These are phyloP conservation scores for Mythimna lalbum DNA, from an alignment of 2,888 invertebrate species.

Conservation along the genomic window DNA sequence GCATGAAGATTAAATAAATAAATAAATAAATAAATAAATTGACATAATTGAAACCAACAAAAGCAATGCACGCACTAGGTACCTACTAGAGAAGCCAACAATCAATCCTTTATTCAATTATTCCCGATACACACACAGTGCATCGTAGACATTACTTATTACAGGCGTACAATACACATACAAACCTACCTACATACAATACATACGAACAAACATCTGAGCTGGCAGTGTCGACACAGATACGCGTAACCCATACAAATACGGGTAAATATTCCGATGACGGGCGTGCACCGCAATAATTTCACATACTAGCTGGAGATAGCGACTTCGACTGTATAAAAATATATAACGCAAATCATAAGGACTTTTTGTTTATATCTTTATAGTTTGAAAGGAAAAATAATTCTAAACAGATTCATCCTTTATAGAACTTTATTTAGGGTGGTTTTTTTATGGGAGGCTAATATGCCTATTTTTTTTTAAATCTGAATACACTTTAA, in stretches of 20 bases:
- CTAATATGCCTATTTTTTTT: too few relatives aligned
- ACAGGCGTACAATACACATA: not conserved
- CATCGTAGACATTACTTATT: conserved; percentile 15
- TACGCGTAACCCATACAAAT: conserved; percentile 42
- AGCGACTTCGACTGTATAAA: not conserved
- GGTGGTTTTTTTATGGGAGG: too few relatives aligned
- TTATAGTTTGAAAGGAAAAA: too few relatives aligned
- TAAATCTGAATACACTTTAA: too few relatives aligned
- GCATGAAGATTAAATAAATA: too few relatives aligned
- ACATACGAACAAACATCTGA: conserved; percentile 26
- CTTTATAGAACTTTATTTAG: too few relatives aligned
- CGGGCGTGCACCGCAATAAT: conserved; percentile 19
- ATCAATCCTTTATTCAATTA: not conserved
- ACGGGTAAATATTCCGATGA: conserved; percentile 37
- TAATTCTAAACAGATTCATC: too few relatives aligned
- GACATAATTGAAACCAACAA: too few relatives aligned
- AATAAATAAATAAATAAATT: too few relatives aligned
- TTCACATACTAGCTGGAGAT: not conserved
- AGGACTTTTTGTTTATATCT: too few relatives aligned
- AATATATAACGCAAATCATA: not conserved
- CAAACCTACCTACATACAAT: not conserved
- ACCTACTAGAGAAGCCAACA: not conserved
- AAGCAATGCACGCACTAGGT: too few relatives aligned
- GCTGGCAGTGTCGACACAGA: conserved; percentile 20
- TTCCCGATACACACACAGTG: not conserved